Base-by-base conservation (phyloP, 2,797 vertebrate species). In the Mus minutoides region DNA sequence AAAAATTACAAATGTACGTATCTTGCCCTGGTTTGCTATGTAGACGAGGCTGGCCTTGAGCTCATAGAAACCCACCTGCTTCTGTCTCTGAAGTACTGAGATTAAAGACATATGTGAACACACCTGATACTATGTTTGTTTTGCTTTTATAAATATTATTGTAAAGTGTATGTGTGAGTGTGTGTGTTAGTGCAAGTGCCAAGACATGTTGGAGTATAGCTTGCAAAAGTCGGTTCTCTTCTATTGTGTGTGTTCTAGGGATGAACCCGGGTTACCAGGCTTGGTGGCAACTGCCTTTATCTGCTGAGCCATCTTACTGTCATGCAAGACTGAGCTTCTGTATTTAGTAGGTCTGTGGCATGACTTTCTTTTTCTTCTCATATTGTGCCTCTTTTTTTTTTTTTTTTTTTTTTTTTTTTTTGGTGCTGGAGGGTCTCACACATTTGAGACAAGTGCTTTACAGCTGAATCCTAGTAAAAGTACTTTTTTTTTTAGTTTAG, bases 291-390 rank as follows among this genome's bases (percentile, higher is more conserved):
- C 49, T 29, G 49, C 26, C n/a, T 88, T 88, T 73, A 73, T 22
- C 49, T 31, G 14, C 49, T 56, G 49, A 87, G 49, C 14, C 24
- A 87, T 56, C 54, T n/a, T 19, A 19, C 16, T 40, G 46, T 19
- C 16, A 54, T 75, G 80, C n/a, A 58, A 84, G 78, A 77, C 21
- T 37, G 52, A 87, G 6, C 11, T 84, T 97, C 86, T 93, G 43
- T 90, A 29, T 87, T 91, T 82, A 83, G 40, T 49, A 54, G 14
- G 69, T 93, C 49, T 88, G 52, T 60, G 94, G 78, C 14, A 52
- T 19, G 29, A n/a, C 49, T 87, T 87, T 56, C 16, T 29, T 58
- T 82, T 95, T 90, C 60, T 84, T 95, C 40, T 93, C 75, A 90
- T 60, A n/a, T 13, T 75, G 4, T 89, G 43, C 13, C 46, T 46